Evolutionary conservation across 2,888 invertebrate species (phyloP).

Genomic region (Pachymerium ferrugineum): DNA sequence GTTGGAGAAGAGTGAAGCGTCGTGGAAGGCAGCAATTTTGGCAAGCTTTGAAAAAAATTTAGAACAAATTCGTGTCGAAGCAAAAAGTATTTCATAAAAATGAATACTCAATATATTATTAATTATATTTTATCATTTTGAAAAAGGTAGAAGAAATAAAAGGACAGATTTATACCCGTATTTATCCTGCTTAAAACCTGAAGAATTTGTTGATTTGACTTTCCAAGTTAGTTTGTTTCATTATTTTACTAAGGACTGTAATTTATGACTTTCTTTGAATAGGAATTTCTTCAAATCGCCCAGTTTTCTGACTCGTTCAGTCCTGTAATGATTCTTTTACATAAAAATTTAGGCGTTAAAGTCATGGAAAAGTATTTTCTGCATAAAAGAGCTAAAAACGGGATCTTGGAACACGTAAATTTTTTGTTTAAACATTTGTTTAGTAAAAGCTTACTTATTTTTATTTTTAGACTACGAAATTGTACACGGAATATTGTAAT

Average conservation of each 20-base stretch:
- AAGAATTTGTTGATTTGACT: not conserved
- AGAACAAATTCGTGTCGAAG: not conserved
- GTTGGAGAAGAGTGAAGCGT: not conserved
- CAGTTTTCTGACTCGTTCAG: not conserved
- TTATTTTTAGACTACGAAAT: not conserved
- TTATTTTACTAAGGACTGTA: not conserved
- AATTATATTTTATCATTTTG: not conserved
- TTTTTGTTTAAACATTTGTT: not conserved
- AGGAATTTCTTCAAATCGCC: not conserved
- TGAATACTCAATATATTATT: not conserved
- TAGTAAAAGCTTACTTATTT: not conserved
- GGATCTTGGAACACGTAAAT: not conserved
- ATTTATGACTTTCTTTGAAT: not conserved
- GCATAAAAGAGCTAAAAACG: not conserved
- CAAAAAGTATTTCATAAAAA: not conserved
- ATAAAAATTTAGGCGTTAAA: not conserved
- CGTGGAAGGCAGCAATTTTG: not conserved
- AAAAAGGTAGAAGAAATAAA: not conserved
- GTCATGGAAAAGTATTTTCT: slow-evolving; percentile 2
- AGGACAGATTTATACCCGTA: not conserved
- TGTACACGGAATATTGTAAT: slow-evolving; percentile 1
- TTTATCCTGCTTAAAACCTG: not conserved
- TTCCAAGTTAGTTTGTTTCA: not conserved
- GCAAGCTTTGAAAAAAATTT: not conserved
- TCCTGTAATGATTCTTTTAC: not conserved